A percentile compares a stretch with the other conserved stretches of the same genome.
Evolutionary conservation across 2,797 vertebrate species (phyloP).

Genomic region (Sarcoramphus papa): DNA sequence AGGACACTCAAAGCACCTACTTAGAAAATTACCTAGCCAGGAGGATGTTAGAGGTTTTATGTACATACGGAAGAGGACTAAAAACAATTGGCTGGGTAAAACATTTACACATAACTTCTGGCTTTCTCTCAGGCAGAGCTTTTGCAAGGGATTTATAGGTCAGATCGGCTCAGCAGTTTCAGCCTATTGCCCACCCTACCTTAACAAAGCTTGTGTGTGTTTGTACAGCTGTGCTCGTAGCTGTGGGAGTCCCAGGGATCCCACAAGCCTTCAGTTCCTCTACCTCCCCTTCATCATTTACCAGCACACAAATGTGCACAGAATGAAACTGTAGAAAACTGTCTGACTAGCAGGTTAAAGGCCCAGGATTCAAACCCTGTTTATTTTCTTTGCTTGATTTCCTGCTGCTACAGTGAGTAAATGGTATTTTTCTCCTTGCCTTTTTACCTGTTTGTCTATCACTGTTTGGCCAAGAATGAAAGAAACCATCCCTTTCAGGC

Average conservation of each 20-base stretch:
- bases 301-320: conserved; percentile 76
- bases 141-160: conserved; percentile 83
- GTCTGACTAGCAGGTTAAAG: conserved; percentile 79
- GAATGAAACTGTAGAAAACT: conserved; percentile 76
- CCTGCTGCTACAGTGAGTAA: conserved; percentile 83
- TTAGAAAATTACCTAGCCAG: conserved; percentile 48
- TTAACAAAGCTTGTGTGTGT: conserved; percentile 87
- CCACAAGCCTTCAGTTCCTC: conserved; percentile 80
- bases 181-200: conserved; percentile 88
- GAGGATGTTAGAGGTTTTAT: conserved; percentile 3
- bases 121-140: conserved; percentile 75
- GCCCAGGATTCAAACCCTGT: conserved; percentile 74
- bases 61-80: background rate
- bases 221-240: conserved; percentile 91
- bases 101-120: conserved; percentile 74
- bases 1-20: background rate
- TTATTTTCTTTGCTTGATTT: conserved; percentile 84
- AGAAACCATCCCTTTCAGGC: conserved; percentile 53
- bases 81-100: conserved; percentile 70
- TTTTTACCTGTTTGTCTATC: conserved; percentile 76
- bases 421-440: conserved; percentile 71
- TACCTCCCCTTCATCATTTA: conserved; percentile 78
- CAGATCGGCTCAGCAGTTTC: conserved; percentile 84
- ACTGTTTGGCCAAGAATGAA: conserved; percentile 63
- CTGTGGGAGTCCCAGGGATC: conserved; percentile 86